Conservation (phyloP, 2,113 vertebrate genomes). For the Psammodynastes pulverulentus region DNA sequence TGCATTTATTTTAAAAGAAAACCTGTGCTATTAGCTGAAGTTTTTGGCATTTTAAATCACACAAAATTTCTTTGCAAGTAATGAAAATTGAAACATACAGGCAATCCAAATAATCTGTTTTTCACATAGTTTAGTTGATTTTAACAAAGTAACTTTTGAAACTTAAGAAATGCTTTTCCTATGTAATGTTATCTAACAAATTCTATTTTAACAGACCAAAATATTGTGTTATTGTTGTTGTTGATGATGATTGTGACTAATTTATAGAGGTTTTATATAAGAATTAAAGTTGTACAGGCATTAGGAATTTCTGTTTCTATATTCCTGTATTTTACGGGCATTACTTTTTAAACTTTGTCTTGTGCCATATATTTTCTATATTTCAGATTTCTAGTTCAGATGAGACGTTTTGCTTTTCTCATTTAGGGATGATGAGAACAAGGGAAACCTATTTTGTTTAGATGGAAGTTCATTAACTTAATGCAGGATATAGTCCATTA, state of each 20-base stretch:
- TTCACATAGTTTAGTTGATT: constrained; percentile 74
- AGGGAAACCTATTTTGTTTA: not conserved
- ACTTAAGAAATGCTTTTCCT: constrained; percentile 53
- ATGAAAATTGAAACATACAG: constrained; percentile 71
- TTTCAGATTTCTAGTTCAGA: not conserved
- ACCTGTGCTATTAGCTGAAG: constrained; percentile 65
- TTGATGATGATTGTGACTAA: constrained; percentile 22
- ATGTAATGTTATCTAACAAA: constrained; percentile 42
- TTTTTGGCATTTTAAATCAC: constrained; percentile 71
- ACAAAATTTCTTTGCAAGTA: constrained; percentile 62
- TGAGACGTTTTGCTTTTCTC: not conserved
- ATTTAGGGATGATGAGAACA: not conserved
- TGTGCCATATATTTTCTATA: not conserved
- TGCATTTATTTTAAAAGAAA: constrained; percentile 69
- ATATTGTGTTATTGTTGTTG: constrained; percentile 12
- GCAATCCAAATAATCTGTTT: constrained; percentile 73
- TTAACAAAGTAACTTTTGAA: constrained; percentile 57
- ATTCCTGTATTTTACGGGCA: not conserved
- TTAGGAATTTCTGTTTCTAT: not conserved
- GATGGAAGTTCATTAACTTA: not conserved
- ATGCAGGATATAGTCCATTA: not conserved
- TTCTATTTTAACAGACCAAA: constrained; percentile 41
- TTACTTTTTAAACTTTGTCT: constrained; percentile 34
- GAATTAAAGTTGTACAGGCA: not conserved
- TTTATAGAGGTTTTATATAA: constrained; percentile 41